Evolutionary conservation across 2,888 invertebrate species (phyloP), one percentile per base, ranked within the genome.

Genomic region (Nemotelus nigrinus): DNA sequence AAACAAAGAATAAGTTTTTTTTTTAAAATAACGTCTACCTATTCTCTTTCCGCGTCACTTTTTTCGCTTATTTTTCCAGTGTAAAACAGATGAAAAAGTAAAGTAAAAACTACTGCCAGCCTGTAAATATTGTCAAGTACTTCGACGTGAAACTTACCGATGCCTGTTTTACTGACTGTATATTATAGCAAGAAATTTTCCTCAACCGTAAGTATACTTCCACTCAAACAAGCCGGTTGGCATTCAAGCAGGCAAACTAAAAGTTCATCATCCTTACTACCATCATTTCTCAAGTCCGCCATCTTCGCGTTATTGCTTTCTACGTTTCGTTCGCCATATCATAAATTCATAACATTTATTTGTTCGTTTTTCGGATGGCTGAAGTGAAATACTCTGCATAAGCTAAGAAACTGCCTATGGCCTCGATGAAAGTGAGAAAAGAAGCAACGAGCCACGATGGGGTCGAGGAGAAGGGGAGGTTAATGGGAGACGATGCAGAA

Each of bases 281-380:
- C 25, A 25, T n/a, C 70, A 43, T 41, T 70, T 45, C 25, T 47
- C 25, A 43, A 47, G 70, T 70, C 25, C 70, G 70, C 63, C 74
- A 74, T 74, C 44, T 57, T 63, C 63, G 63, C 74, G 60, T 74
- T 74, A 74, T 60, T 74, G 74, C 74, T 74, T 74, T 48, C 74
- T 60, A 60, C 50, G 63, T 74, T 74, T 63, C 74, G 74, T 63
- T 63, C 48, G 60, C 48, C 63, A 60, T 74, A 74, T 74, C 47
- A 74, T 74, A 74, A 74, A 74, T 74, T 74, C 74, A 74, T 74
- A 74, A 74, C 53, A 70, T 70, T 70, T 70, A 53, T 55, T 70
- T 43, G 53, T 53, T 25, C 25, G 25, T 25, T 25, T 43, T 70
- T 53, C 50, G 10, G 65, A 48, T 41, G 68, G 68, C 50, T 53